phyloP scores from a whole-genome alignment of 2,888 invertebrate genomes.

The Dicyrtoma fusca region DNA sequence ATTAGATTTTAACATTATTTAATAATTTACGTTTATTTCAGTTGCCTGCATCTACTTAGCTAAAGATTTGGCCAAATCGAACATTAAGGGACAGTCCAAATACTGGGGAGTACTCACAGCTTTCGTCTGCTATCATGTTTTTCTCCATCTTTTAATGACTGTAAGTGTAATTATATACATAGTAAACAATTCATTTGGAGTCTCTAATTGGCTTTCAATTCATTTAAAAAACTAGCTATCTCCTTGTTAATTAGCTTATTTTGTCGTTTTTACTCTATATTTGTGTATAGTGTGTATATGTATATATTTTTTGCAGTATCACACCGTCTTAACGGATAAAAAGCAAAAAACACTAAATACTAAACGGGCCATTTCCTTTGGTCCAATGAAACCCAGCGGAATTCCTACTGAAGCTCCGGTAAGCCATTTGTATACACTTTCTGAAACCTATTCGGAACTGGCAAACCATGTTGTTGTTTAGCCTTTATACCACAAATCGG shows the following conservation, averaged over 20 bases:
- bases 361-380: constrained; percentile 43
- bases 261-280: too few relatives aligned
- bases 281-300: too few relatives aligned
- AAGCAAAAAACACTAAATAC: constrained; percentile 41
- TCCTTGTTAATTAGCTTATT: too few relatives aligned
- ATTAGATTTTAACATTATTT: too few relatives aligned
- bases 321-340: constrained; percentile 51
- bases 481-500: too few relatives aligned
- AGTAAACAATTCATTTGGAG: neutral
- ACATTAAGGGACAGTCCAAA: constrained; percentile 74
- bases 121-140: constrained; percentile 85
- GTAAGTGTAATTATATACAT: constrained; percentile 65
- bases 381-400: constrained; percentile 51
- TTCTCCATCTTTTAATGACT: constrained; percentile 82
- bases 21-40: too few relatives aligned
- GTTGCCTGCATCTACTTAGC: constrained; percentile 88
- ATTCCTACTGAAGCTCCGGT: constrained; percentile 48
- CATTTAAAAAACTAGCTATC: too few relatives aligned
- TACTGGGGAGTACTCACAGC: constrained; percentile 70
- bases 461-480: too few relatives aligned
- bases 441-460: too few relatives aligned
- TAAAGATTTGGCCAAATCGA: constrained; percentile 80
- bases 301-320: constrained; percentile 38
- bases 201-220: too few relatives aligned
- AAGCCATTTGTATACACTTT: too few relatives aligned